Conservation (phyloP, 2,797 vertebrate species). For the Catamblyrhynchus diadema region DNA sequence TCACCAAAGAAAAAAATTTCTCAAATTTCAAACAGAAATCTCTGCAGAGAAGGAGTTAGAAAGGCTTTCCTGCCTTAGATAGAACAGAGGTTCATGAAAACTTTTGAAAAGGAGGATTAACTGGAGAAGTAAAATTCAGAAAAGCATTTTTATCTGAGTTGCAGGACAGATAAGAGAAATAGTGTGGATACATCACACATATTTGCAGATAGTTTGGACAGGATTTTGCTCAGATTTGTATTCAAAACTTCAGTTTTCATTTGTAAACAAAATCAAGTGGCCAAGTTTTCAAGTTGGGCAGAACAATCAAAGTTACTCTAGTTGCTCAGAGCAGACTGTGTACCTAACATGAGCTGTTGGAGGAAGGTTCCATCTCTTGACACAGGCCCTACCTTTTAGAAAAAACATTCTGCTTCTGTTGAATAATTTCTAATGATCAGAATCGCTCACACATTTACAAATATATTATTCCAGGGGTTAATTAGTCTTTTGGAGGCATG, state of each 20-base stretch:
- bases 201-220: not conserved
- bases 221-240: conserved; percentile 8
- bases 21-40: conserved; percentile 40
- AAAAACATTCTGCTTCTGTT: not conserved
- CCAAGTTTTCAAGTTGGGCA: not conserved
- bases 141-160: conserved; percentile 6
- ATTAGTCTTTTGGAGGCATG: not conserved
- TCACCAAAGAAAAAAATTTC: conserved; percentile 15
- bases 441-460: not conserved
- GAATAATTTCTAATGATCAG: not conserved
- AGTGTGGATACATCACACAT: not conserved
- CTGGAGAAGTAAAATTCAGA: not conserved
- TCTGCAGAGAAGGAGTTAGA: conserved; percentile 43
- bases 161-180: not conserved
- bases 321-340: not conserved
- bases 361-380: not conserved
- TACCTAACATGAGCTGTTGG: not conserved
- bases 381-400: not conserved
- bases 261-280: not conserved
- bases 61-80: conserved; percentile 29
- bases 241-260: not conserved
- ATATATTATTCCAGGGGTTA: not conserved
- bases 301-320: not conserved
- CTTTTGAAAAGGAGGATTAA: not conserved
- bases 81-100: not conserved